Percentiles rank a stretch among this genome's conserved stretches.
Conservation (phyloP, 2,888 invertebrate species). For the Tetanocera ferruginea region DNA sequence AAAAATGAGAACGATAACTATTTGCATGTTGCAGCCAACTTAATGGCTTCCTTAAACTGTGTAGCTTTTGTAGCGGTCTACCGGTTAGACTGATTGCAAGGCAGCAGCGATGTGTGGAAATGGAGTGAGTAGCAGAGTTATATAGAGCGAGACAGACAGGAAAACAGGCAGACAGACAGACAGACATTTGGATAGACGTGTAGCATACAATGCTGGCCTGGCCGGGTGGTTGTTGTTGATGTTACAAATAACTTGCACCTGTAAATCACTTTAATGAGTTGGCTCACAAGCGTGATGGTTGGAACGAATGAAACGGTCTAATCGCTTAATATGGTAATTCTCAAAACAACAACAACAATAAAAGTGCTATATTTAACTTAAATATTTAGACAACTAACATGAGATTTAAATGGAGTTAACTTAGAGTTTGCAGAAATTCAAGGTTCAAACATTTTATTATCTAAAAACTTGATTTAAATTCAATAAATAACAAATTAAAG, state of each 20-base stretch:
- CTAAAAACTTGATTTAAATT: too few species aligned
- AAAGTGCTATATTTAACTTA: too few species aligned
- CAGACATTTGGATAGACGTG: not conserved
- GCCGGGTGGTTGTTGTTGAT: not conserved
- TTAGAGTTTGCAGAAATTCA: too few species aligned
- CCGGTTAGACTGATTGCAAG: not conserved
- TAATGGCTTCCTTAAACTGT: constrained; percentile 33
- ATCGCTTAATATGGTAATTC: too few species aligned
- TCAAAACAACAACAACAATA: too few species aligned
- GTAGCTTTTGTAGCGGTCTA: not conserved
- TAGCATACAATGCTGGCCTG: not conserved
- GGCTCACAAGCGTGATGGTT: too few species aligned
- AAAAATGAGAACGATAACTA: not conserved
- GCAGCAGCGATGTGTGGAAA: not conserved
- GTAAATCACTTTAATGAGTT: constrained; percentile 36
- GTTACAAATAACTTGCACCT: constrained; percentile 22
- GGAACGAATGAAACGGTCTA: too few species aligned
- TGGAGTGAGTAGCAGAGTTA: not conserved
- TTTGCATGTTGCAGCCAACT: constrained; percentile 27
- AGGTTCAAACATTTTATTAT: too few species aligned
- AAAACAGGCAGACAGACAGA: constrained; percentile 16
- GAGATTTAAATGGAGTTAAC: too few species aligned
- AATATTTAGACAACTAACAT: too few species aligned
- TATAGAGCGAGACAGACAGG: not conserved
- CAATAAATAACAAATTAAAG: too few species aligned